Evolutionary conservation across 2,888 invertebrate species (phyloP).

Genomic region (Salpingus planirostris): DNA sequence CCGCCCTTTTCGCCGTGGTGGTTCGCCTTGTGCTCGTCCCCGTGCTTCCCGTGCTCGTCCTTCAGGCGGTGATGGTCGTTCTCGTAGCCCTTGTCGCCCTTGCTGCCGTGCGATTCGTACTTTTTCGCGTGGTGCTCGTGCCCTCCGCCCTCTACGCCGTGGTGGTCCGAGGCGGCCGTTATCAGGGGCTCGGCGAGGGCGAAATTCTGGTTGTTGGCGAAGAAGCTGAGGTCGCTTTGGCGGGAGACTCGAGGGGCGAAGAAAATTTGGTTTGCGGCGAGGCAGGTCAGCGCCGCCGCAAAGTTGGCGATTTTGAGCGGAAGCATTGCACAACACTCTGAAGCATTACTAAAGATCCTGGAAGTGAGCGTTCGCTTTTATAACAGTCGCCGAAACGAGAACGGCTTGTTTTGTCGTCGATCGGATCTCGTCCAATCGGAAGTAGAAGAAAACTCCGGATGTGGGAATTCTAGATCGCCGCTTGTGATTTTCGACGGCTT

Average conservation of each 20-base stretch:
- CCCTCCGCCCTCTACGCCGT: constrained; percentile 11
- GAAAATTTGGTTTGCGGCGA: constrained; percentile 7
- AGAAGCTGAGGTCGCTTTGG: constrained; percentile 7
- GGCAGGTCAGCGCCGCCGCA: constrained; percentile 8
- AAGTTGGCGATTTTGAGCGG: constrained; percentile 13
- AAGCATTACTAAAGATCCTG: too few species aligned
- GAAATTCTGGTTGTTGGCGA: constrained; percentile 2
- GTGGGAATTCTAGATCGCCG: too few species aligned
- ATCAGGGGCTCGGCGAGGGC: constrained; percentile 5
- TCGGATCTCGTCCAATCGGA: too few species aligned
- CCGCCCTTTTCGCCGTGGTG: constrained; percentile 56
- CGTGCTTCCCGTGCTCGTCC: constrained; percentile 50
- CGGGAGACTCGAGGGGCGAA: constrained; percentile 8
- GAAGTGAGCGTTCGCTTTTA: too few species aligned
- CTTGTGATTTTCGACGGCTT: too few species aligned
- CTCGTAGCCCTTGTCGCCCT: constrained; percentile 45
- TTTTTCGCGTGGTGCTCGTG: constrained; percentile 45
- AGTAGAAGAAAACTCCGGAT: too few species aligned
- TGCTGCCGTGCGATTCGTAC: constrained; percentile 47
- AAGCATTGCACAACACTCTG: constrained; percentile 17
- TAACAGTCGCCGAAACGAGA: too few species aligned
- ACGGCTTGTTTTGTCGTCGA: too few species aligned
- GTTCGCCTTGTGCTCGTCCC: constrained; percentile 49
- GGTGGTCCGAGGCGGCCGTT: constrained; percentile 5
- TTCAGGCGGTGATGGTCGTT: constrained; percentile 51